Base-by-base conservation (phyloP, 2,113 vertebrate species). In the Mellivora capensis region DNA sequence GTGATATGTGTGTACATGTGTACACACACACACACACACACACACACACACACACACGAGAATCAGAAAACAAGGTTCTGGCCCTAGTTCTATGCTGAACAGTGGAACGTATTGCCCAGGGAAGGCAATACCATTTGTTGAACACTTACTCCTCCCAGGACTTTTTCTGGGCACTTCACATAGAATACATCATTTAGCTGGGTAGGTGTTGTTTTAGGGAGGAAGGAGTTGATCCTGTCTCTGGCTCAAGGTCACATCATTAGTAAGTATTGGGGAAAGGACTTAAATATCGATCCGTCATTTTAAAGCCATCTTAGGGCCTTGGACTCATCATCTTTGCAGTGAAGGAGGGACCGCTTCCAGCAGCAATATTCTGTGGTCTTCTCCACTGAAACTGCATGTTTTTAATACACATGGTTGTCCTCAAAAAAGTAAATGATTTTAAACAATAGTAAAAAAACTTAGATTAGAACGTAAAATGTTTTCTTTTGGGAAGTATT, bases 371-470 rank as follows among this genome's bases (percentile, higher is more conserved):
- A 79, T 15, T 90, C 47, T 37, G 1, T 57, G 42, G 15, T 72
- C 61, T 82, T 47, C 18, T 4, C 20, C 7, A 25, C 39, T 6
- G 3, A 62, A 86, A 27, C 0, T 69, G 13, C 59, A 11, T 87
- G 20, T 20, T 88, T 94, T 80, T 91, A 15, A 87, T 29, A 67
- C 27, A 79, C 13, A 61, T 3, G 11, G 7, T 85, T 86, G 27
- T 77, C 3, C 21, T 64, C 54, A 42, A 67, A 57, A 96, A 79
- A 93, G 25, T 1, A 88, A 91, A 71, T 90, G 4, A 1, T 85
- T 96, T 90, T 67, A 54, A 93, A 82, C 31, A 81, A 37, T 69
- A 69, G n/a, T 27, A 47, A 59, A 93, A 89, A 92, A 80, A 44
- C 18, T 90, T 74, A 79, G 14, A 39, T 90, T 74, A 79, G 14